phyloP scores from a whole-genome alignment of 2,113 vertebrate species.

The Percina caprodes region DNA sequence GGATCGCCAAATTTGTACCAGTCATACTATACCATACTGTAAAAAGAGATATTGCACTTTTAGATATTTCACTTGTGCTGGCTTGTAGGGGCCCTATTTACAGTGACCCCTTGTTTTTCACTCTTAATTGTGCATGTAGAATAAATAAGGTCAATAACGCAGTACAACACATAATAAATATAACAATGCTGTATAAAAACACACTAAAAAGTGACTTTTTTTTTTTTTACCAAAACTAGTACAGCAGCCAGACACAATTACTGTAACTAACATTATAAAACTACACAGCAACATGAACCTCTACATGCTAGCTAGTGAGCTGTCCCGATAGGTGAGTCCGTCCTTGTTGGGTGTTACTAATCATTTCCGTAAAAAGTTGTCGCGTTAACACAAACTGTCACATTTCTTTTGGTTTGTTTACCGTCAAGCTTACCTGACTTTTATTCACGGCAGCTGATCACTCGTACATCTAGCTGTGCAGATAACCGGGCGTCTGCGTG shows the following conservation, averaged over 20 bases:
- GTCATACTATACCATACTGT: too few species aligned
- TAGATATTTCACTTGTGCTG: too few species aligned
- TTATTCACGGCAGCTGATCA: background rate
- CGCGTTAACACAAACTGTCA: background rate
- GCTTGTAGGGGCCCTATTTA: too few species aligned
- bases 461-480: background rate
- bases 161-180: too few species aligned
- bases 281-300: background rate
- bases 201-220: too few species aligned
- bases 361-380: constrained; percentile 37
- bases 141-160: too few species aligned
- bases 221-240: too few species aligned
- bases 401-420: background rate
- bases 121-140: too few species aligned
- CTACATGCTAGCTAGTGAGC: background rate
- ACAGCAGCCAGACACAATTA: background rate
- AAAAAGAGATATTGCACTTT: too few species aligned
- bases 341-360: background rate
- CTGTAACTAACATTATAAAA: background rate
- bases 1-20: background rate
- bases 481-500: background rate
- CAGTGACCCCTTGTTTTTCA: too few species aligned
- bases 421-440: constrained; percentile 41
- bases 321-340: background rate
- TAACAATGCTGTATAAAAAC: too few species aligned